phyloP scores from a whole-genome alignment of 1,140 invertebrate species.

The Diorhabda sublineata region DNA sequence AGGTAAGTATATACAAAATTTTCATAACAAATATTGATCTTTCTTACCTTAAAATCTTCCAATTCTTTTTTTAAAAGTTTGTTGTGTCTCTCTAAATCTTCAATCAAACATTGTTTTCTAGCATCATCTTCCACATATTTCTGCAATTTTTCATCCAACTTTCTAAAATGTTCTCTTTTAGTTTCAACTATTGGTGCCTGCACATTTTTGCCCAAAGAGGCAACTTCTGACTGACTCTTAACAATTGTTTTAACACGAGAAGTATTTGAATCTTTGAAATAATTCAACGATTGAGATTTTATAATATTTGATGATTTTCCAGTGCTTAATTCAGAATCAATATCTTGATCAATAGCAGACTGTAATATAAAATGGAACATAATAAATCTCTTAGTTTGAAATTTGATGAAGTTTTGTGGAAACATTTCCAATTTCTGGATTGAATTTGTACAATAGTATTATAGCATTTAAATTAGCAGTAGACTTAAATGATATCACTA shows the following conservation, averaged over 20 bases:
- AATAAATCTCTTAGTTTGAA: too few species aligned
- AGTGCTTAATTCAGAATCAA: neutral
- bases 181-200: neutral
- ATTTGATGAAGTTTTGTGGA: too few species aligned
- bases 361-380: too few species aligned
- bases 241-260: neutral
- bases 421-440: too few species aligned
- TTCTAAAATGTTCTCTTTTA: neutral
- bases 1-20: too few species aligned
- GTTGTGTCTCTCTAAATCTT: slow-evolving; percentile 39
- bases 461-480: too few species aligned
- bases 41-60: slow-evolving; percentile 34
- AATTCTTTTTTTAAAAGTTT: slow-evolving; percentile 35
- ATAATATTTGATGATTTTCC: neutral
- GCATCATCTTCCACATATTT: slow-evolving; percentile 20
- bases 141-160: neutral
- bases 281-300: neutral
- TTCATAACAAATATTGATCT: neutral
- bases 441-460: too few species aligned
- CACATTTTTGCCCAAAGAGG: neutral
- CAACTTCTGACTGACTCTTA: slow-evolving; percentile 7
- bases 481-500: too few species aligned
- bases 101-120: slow-evolving; percentile 35
- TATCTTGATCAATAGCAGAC: too few species aligned
- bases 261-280: neutral